phyloP scores from a whole-genome alignment of 2,888 invertebrate species.

The Oasisia sp. region DNA sequence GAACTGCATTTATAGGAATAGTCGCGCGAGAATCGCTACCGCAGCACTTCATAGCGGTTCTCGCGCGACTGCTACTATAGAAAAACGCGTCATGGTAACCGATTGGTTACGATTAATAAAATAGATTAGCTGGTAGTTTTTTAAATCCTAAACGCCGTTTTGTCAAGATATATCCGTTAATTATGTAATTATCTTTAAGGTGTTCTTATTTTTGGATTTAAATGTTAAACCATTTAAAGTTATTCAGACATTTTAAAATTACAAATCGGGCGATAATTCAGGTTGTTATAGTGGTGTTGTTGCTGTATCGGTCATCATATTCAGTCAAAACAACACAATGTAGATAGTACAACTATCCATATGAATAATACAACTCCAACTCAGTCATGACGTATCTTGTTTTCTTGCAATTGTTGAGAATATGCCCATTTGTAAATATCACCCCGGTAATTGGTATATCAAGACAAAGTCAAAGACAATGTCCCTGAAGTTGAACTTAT shows the following conservation, averaged over 20 bases:
- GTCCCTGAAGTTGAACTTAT: too few relatives aligned
- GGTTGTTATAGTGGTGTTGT: not conserved
- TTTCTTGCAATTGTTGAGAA: too few relatives aligned
- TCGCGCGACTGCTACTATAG: not conserved
- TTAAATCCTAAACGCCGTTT: not conserved
- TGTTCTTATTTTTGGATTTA: not conserved
- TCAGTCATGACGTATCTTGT: too few relatives aligned
- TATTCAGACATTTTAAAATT: not conserved
- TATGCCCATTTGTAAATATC: too few relatives aligned
- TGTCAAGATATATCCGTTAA: not conserved
- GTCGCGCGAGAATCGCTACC: slow-evolving; percentile 1
- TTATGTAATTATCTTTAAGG: not conserved
- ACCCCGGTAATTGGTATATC: too few relatives aligned
- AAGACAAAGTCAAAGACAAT: too few relatives aligned
- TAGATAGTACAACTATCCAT: too few relatives aligned
- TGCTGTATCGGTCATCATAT: too few relatives aligned
- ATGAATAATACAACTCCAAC: too few relatives aligned
- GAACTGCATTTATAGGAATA: not conserved
- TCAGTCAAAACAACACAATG: too few relatives aligned
- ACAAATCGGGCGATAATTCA: not conserved
- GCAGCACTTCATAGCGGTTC: not conserved
- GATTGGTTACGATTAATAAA: slow-evolving; percentile 13
- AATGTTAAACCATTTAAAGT: not conserved
- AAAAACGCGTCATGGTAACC: not conserved
- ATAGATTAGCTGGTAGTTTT: not conserved